These are phyloP conservation scores for Nomada lathburiana DNA, from an alignment of 2,888 invertebrate genomes.

Conservation along the genomic window DNA sequence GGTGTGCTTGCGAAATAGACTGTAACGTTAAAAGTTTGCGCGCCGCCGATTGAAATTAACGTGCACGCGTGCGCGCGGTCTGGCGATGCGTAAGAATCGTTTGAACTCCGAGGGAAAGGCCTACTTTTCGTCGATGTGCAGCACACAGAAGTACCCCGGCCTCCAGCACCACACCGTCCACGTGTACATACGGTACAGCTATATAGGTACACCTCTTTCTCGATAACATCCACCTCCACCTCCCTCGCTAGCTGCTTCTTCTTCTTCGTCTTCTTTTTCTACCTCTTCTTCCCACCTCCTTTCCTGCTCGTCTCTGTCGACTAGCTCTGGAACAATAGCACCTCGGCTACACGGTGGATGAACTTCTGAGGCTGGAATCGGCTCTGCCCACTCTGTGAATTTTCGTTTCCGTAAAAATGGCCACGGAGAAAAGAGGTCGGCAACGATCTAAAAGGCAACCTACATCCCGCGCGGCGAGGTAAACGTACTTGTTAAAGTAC, in stretches of 20 bases:
- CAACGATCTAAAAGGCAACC: constrained; percentile 72
- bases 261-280: constrained; percentile 18
- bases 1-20: constrained; percentile 58
- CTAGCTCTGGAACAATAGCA: constrained; percentile 72
- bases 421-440: constrained; percentile 70
- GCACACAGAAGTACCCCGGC: neutral
- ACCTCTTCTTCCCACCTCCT: neutral
- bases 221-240: constrained; percentile 64
- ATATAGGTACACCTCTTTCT: constrained; percentile 48
- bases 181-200: neutral
- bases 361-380: constrained; percentile 74
- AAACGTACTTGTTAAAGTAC: constrained; percentile 54
- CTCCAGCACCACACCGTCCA: neutral
- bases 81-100: constrained; percentile 67
- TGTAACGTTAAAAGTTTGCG: constrained; percentile 58
- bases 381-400: constrained; percentile 75
- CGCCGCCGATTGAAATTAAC: constrained; percentile 67
- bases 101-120: constrained; percentile 66
- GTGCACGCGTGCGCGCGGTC: constrained; percentile 30
- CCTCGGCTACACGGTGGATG: constrained; percentile 74
- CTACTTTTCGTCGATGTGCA: constrained; percentile 62
- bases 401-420: constrained; percentile 69
- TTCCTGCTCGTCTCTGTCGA: constrained; percentile 58
- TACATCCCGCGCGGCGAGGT: constrained; percentile 65
- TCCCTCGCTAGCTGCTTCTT: constrained; percentile 33